Conservation (phyloP, 2,888 invertebrate genomes). For the Eupithecia inturbata region DNA sequence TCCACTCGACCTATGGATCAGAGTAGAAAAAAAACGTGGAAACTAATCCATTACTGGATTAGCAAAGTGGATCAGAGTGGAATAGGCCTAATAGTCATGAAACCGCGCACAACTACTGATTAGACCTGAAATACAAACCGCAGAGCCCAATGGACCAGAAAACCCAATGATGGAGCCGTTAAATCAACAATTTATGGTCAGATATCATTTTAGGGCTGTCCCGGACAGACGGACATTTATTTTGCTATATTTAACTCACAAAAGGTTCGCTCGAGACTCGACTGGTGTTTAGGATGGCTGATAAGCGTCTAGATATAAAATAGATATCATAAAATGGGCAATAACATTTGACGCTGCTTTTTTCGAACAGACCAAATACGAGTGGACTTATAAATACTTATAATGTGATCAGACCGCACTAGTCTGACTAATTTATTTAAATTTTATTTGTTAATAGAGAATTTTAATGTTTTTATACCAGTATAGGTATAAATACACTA, state of each 20-base stretch:
- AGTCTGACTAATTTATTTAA: no score
- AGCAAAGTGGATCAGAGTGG: no score
- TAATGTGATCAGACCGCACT: no score
- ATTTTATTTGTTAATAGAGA: no score
- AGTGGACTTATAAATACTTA: background rate
- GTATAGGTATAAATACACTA: no score
- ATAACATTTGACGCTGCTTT: background rate
- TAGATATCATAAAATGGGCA: background rate
- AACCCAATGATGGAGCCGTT: constrained; percentile 22
- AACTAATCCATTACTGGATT: no score
- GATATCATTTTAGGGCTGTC: constrained; percentile 21
- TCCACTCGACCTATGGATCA: no score
- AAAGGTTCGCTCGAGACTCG: background rate
- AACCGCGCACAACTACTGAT: background rate
- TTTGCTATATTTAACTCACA: background rate
- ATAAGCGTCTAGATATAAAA: background rate
- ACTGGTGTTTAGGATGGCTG: background rate
- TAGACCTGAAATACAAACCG: background rate
- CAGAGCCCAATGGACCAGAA: constrained; percentile 12
- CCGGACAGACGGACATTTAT: constrained; percentile 4
- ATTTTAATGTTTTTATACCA: no score
- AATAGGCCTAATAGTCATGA: background rate
- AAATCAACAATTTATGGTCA: constrained; percentile 23
- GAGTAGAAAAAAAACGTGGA: no score
- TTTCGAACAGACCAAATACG: background rate